phyloP scores from a whole-genome alignment of 1,140 invertebrate species.

The Drosophila bocqueti region DNA sequence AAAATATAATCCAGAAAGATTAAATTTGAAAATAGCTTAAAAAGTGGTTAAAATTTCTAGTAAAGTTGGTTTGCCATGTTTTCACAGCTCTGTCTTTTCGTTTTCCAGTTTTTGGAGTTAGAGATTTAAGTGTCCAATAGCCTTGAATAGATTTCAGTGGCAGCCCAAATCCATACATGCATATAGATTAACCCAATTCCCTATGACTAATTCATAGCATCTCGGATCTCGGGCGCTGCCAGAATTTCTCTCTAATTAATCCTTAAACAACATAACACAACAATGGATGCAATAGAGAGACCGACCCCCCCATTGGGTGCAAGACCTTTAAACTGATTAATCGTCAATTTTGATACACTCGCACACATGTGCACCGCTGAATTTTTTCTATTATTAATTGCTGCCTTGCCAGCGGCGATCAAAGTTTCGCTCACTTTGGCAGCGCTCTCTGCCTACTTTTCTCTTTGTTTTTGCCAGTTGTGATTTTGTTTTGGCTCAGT shows the following conservation, averaged over 20 bases:
- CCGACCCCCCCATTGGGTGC: constrained; percentile 4
- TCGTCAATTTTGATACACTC: constrained; percentile 57
- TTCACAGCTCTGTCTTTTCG: not conserved
- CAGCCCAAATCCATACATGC: constrained; percentile 11
- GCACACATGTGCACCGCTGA: constrained; percentile 29
- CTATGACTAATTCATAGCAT: constrained; percentile 40
- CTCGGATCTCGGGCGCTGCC: constrained; percentile 20
- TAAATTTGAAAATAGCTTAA: not conserved
- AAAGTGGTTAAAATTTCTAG: not conserved
- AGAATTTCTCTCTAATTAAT: constrained; percentile 42
- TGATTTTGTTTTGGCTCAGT: constrained; percentile 20
- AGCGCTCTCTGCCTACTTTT: constrained; percentile 1
- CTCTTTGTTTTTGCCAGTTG: constrained; percentile 13
- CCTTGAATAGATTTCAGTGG: constrained; percentile 7
- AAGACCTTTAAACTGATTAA: constrained; percentile 76
- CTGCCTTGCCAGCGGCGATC: constrained; percentile 37
- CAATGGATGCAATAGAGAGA: constrained; percentile 34
- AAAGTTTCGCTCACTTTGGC: constrained; percentile 32
- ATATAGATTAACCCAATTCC: constrained; percentile 16
- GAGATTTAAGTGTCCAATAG: not conserved
- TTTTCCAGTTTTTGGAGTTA: not conserved
- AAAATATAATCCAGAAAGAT: constrained; percentile 3
- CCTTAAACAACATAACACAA: constrained; percentile 47
- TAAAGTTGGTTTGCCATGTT: not conserved
- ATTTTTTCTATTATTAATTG: constrained; percentile 55